Conservation (phyloP, 2,888 invertebrate genomes). For the Cetonia aurata region DNA sequence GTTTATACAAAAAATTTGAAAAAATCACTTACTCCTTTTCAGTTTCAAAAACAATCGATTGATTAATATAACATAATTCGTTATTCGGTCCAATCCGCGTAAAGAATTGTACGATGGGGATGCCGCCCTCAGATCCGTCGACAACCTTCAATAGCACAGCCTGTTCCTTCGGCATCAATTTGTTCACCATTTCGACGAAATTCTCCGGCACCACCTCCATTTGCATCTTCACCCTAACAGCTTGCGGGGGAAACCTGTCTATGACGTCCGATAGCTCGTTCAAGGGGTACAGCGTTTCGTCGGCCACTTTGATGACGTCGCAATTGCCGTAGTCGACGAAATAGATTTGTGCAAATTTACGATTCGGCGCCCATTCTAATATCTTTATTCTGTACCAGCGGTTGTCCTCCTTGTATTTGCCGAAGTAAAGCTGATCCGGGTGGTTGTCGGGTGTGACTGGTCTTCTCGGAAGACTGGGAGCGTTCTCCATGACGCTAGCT, state of each 20-base stretch:
- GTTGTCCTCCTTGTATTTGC: constrained; percentile 63
- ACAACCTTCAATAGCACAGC: constrained; percentile 70
- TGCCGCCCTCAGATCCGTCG: constrained; percentile 55
- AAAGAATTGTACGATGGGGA: constrained; percentile 76
- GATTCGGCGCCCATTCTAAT: constrained; percentile 62
- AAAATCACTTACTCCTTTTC: constrained; percentile 53
- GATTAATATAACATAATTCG: constrained; percentile 78
- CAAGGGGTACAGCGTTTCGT: constrained; percentile 66
- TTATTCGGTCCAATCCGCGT: constrained; percentile 75
- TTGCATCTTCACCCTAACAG: constrained; percentile 55
- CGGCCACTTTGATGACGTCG: constrained; percentile 61
- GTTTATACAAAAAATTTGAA: constrained; percentile 19
- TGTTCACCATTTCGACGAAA: constrained; percentile 61
- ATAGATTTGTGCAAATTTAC: constrained; percentile 67
- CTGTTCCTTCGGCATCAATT: constrained; percentile 71
- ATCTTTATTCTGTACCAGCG: constrained; percentile 69
- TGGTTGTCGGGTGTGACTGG: constrained; percentile 59
- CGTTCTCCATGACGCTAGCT: constrained; percentile 50
- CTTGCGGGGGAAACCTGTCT: constrained; percentile 66
- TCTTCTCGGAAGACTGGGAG: constrained; percentile 21
- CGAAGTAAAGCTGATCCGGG: constrained; percentile 67
- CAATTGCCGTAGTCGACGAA: constrained; percentile 71
- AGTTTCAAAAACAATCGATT: constrained; percentile 73
- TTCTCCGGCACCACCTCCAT: constrained; percentile 60
- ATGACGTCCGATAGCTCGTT: constrained; percentile 65